phyloP scores from a whole-genome alignment of 1,140 invertebrate species.

The Stenopsyche tienmushanensis region DNA sequence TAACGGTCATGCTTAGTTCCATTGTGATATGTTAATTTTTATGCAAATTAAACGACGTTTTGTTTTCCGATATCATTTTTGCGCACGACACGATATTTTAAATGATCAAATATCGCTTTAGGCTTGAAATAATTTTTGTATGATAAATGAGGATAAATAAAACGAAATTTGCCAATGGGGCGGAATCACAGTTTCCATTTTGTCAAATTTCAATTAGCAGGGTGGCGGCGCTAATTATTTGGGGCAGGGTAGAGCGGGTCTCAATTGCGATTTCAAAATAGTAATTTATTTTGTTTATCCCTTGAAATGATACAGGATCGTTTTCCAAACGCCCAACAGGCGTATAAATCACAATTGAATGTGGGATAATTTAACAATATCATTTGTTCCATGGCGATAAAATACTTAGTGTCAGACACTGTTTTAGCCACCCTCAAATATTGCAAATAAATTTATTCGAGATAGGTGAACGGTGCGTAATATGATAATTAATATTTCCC shows the following conservation, averaged over 20 bases:
- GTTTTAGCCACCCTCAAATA: neutral
- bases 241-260: neutral
- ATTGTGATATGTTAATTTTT: too few relatives aligned
- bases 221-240: neutral
- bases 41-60: too few relatives aligned
- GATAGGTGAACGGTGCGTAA: neutral
- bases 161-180: too few relatives aligned
- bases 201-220: neutral
- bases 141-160: too few relatives aligned
- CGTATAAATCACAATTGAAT: conserved; percentile 31
- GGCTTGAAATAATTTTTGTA: too few relatives aligned
- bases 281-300: conserved; percentile 7
- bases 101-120: too few relatives aligned
- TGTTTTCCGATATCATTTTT: too few relatives aligned
- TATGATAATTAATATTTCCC: conserved; percentile 1
- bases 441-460: neutral
- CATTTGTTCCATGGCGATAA: conserved; percentile 36
- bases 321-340: conserved; percentile 8
- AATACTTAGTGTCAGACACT: conserved; percentile 25
- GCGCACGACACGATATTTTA: too few relatives aligned
- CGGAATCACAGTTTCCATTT: neutral
- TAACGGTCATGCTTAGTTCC: too few relatives aligned
- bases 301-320: neutral
- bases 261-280: neutral
- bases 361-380: conserved; percentile 35